A percentile compares a stretch with the other conserved stretches of the same genome.
Evolutionary conservation across 2,113 vertebrate genomes (phyloP).

Genomic region (Pseudonaja textilis): DNA sequence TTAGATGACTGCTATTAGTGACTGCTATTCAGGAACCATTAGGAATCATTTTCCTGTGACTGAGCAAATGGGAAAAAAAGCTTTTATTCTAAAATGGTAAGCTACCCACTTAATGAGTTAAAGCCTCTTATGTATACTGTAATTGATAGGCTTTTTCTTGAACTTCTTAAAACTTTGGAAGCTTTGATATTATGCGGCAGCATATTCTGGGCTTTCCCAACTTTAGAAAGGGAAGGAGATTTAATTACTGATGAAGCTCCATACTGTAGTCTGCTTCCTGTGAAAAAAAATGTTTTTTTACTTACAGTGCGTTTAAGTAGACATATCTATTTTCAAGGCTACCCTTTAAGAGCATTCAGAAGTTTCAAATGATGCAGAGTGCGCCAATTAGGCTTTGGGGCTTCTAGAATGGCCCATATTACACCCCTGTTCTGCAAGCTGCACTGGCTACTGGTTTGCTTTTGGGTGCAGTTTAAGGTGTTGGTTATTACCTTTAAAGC

Average conservation of each 20-base stretch:
- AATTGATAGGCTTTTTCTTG: neutral
- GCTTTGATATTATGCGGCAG: neutral
- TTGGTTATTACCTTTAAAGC: no score
- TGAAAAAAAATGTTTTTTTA: neutral
- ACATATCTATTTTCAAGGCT: neutral
- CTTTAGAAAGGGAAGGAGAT: neutral
- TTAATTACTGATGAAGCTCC: neutral
- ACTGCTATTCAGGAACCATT: neutral
- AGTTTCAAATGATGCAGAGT: neutral
- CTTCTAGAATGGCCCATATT: neutral
- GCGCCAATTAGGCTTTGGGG: neutral
- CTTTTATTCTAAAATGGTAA: neutral
- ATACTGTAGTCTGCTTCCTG: neutral
- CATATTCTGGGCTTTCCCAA: neutral
- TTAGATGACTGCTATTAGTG: neutral
- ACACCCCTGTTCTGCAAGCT: no score
- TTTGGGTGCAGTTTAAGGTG: no score
- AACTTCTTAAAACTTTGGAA: neutral
- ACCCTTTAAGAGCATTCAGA: neutral
- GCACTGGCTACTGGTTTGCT: no score
- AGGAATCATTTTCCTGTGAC: neutral
- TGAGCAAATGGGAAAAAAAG: neutral
- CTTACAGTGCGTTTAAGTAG: neutral
- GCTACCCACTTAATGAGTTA: neutral
- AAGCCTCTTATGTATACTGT: neutral